A percentile compares a stretch with the other conserved stretches of the same genome.
Conservation (phyloP, 2,888 invertebrate genomes). For the Drosophila aldrichi region DNA sequence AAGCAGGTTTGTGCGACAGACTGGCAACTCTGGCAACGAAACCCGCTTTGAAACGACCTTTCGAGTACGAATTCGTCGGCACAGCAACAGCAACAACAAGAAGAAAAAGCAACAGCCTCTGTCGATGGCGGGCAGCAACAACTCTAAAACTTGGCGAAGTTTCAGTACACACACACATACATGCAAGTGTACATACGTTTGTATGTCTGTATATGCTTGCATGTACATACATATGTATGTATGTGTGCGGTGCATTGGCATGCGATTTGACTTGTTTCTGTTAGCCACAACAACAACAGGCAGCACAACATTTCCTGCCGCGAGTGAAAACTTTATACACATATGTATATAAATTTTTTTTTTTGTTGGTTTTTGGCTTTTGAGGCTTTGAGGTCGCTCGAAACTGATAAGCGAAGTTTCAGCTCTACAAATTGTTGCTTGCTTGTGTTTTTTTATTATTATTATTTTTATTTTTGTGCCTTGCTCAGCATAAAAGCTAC, state of each 20-base stretch:
- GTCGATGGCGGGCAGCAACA: constrained; percentile 58
- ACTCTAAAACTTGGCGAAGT: constrained; percentile 70
- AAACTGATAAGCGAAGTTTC: constrained; percentile 62
- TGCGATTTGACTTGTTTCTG: constrained; percentile 79
- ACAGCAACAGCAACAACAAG: constrained; percentile 65
- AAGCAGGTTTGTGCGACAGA: constrained; percentile 73
- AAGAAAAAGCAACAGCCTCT: constrained; percentile 70
- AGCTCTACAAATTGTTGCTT: constrained; percentile 45
- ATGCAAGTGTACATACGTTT: neutral
- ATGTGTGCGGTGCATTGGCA: constrained; percentile 75
- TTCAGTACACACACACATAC: constrained; percentile 39
- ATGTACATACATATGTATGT: constrained; percentile 5
- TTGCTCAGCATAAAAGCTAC: constrained; percentile 64
- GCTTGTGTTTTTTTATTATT: constrained; percentile 7
- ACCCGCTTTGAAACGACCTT: constrained; percentile 85
- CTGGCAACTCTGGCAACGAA: constrained; percentile 82
- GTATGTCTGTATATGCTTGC: constrained; percentile 17
- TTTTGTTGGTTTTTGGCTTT: constrained; percentile 66
- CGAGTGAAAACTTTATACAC: constrained; percentile 58
- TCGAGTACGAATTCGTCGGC: constrained; percentile 84
- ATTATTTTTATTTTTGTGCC: constrained; percentile 25
- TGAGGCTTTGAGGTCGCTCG: constrained; percentile 70
- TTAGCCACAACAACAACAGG: constrained; percentile 43
- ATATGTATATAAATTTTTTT: neutral
- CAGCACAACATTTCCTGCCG: constrained; percentile 67